These are phyloP conservation scores for Leptopilina boulardi DNA, from an alignment of 1,140 invertebrate genomes.

Conservation along the genomic window DNA sequence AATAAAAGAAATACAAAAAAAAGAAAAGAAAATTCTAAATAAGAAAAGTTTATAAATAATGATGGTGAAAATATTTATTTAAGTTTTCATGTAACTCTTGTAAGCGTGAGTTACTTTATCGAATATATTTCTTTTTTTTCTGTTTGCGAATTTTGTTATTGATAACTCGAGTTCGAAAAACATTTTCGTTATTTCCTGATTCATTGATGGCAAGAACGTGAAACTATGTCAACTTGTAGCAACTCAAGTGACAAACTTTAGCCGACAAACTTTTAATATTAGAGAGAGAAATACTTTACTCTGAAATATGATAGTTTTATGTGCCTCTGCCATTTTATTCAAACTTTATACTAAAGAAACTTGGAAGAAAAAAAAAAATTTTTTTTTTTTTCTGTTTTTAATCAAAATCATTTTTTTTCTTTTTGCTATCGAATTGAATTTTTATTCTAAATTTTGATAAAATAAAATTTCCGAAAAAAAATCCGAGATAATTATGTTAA, in stretches of 20 bases:
- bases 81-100: background rate
- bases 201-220: background rate
- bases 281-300: background rate
- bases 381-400: background rate
- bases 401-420: slow-evolving; percentile 2
- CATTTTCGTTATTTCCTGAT: background rate
- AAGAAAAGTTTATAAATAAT: too few relatives aligned
- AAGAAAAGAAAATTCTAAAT: too few relatives aligned
- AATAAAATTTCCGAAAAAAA: too few relatives aligned
- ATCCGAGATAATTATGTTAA: too few relatives aligned
- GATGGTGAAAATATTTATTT: background rate
- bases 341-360: background rate
- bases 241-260: slow-evolving; percentile 7
- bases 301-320: background rate
- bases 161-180: background rate
- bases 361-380: too few relatives aligned
- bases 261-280: slow-evolving; percentile 10
- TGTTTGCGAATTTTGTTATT: background rate
- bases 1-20: too few relatives aligned
- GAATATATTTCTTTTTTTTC: background rate
- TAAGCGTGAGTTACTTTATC: background rate
- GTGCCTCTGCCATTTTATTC: slow-evolving; percentile 1
- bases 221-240: background rate
- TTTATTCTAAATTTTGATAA: too few relatives aligned
- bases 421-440: too few relatives aligned